These are phyloP conservation scores for Strigops habroptila DNA, from an alignment of 2,113 vertebrate species.

Conservation along the genomic window DNA sequence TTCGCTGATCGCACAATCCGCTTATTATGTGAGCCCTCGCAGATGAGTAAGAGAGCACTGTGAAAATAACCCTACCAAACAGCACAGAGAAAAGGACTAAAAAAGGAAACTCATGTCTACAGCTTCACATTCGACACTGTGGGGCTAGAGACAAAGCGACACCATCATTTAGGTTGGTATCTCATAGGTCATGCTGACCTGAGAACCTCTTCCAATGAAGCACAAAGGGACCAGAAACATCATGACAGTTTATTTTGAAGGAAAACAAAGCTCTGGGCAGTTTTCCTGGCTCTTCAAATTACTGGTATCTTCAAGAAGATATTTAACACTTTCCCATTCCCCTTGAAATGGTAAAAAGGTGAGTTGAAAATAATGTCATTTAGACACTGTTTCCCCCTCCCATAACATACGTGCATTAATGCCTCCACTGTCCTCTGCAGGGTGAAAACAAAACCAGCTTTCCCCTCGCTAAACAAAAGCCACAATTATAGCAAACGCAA, in stretches of 20 bases:
- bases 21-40: conserved; percentile 1
- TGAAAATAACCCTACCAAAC: conserved; percentile 15
- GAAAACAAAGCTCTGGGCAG: background rate
- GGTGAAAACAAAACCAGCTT: background rate
- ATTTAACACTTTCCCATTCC: background rate
- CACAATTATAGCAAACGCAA: background rate
- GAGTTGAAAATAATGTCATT: background rate
- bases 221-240: background rate
- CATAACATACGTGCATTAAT: background rate
- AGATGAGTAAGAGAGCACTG: conserved; percentile 7
- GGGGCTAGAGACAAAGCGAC: background rate
- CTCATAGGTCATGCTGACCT: background rate
- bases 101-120: conserved; percentile 15
- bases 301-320: background rate
- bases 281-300: background rate
- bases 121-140: background rate
- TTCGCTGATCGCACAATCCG: background rate
- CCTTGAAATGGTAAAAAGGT: background rate
- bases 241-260: background rate
- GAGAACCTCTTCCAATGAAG: background rate
- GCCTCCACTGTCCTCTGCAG: background rate
- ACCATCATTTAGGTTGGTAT: background rate
- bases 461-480: background rate
- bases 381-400: background rate
- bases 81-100: conserved; percentile 25